These are phyloP conservation scores for Caloenas nicobarica DNA, from an alignment of 2,113 vertebrate genomes.

Conservation along the genomic window DNA sequence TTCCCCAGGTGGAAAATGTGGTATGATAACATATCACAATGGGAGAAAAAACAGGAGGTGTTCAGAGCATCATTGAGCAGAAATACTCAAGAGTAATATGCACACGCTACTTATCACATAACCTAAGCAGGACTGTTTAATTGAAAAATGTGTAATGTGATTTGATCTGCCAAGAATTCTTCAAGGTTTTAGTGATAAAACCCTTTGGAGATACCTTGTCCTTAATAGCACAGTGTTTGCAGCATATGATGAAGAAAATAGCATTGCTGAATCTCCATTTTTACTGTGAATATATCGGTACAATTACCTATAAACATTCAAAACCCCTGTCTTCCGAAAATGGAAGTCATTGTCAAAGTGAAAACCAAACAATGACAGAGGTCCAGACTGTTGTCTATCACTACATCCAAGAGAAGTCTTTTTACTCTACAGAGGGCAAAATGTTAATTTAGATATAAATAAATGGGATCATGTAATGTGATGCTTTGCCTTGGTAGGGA, in stretches of 20 bases:
- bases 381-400: background rate
- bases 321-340: background rate
- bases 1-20: background rate
- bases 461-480: background rate
- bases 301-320: background rate
- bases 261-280: background rate
- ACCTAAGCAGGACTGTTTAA: background rate
- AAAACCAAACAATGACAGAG: background rate
- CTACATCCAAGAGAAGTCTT: background rate
- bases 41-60: background rate
- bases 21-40: background rate
- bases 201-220: background rate
- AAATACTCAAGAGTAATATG: background rate
- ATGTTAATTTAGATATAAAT: background rate
- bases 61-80: background rate
- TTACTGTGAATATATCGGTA: background rate
- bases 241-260: background rate
- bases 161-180: background rate
- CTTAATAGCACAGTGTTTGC: background rate
- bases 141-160: background rate
- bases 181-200: background rate
- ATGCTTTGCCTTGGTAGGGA: background rate
- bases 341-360: background rate
- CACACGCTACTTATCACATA: background rate
- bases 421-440: background rate